Percentiles rank a stretch among this genome's conserved stretches.
Conservation (phyloP, 2,797 vertebrate species). For the Acrocephalus scirpaceus region DNA sequence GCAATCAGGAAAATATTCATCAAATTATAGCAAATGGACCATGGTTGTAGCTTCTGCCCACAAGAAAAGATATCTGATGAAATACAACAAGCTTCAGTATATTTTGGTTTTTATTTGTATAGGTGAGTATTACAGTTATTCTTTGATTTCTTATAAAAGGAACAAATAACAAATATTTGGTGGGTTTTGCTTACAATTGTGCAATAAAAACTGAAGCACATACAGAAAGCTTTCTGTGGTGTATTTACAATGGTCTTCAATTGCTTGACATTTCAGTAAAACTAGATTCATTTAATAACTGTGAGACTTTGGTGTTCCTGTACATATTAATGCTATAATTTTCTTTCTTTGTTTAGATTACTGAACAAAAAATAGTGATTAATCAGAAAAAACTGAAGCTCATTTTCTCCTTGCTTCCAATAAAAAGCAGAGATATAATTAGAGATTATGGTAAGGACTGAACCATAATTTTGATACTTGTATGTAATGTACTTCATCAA, state of each 20-base stretch:
- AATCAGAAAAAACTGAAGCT: neutral
- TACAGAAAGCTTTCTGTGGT: neutral
- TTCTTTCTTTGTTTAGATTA: constrained; percentile 1
- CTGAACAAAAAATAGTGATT: neutral
- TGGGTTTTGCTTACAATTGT: neutral
- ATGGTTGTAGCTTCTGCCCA: neutral
- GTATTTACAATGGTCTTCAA: neutral
- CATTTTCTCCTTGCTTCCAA: neutral
- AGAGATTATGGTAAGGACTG: neutral
- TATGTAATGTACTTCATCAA: neutral
- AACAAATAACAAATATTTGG: neutral
- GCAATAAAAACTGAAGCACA: neutral
- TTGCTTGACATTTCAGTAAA: constrained; percentile 3
- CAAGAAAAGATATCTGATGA: neutral
- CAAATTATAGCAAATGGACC: neutral
- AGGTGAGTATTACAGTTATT: neutral
- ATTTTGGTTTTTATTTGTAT: neutral
- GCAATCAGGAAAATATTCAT: neutral
- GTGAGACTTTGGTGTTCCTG: neutral
- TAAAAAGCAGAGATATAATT: neutral
- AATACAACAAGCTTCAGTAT: neutral
- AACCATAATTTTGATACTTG: neutral
- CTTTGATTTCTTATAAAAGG: neutral
- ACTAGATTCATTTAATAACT: neutral
- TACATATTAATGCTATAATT: neutral